These are phyloP conservation scores for Spea multiplicata DNA, from an alignment of 2,113 vertebrate species.

Conservation along the genomic window DNA sequence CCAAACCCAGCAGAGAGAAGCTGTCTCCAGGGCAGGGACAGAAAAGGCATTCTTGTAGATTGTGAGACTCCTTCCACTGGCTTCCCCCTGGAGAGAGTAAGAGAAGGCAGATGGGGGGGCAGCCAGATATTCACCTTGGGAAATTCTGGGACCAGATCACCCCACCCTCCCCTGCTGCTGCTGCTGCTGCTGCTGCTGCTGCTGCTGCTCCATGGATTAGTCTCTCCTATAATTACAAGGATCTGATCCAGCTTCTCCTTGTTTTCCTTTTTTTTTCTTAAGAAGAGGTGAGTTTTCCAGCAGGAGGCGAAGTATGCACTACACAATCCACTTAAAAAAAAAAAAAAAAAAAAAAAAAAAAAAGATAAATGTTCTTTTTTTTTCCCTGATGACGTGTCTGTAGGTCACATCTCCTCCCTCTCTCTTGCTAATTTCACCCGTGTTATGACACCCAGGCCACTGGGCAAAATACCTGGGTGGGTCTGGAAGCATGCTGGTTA, in stretches of 20 bases:
- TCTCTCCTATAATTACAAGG: too few species aligned
- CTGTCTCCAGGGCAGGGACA: slow-evolving; percentile 17
- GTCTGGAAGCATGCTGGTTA: slow-evolving; percentile 5
- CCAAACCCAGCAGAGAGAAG: slow-evolving; percentile 20
- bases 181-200: background rate
- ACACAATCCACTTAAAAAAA: slow-evolving; percentile 7
- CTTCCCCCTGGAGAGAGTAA: slow-evolving; percentile 8
- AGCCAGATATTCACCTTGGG: background rate
- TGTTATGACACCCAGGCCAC: slow-evolving; percentile 42
- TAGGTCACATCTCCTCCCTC: background rate
- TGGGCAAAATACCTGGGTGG: slow-evolving; percentile 42
- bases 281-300: background rate
- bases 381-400: slow-evolving; percentile 30
- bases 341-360: background rate
- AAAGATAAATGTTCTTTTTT: background rate
- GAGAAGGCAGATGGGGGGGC: background rate
- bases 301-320: slow-evolving; percentile 18
- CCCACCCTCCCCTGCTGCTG: background rate
- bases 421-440: slow-evolving; percentile 30
- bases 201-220: background rate
- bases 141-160: slow-evolving; percentile 14
- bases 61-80: slow-evolving; percentile 4
- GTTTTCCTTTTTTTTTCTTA: background rate
- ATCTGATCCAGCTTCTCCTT: too few species aligned
- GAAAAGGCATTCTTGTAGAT: slow-evolving; percentile 39